phyloP scores from a whole-genome alignment of 1,140 invertebrate species.

The Oscheius sp. region DNA sequence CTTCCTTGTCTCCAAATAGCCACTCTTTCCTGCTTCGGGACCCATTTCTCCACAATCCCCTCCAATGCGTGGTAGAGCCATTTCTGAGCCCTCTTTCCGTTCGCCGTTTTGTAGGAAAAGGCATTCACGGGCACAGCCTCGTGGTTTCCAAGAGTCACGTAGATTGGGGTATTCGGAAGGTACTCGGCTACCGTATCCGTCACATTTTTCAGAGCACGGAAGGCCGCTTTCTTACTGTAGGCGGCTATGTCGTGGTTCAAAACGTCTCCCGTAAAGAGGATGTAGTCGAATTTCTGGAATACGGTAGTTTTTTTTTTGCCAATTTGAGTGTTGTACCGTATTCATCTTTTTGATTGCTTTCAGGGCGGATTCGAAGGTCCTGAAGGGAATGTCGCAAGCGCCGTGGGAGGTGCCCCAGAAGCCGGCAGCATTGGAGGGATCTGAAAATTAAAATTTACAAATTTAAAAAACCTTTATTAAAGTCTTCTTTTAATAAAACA shows the following conservation, averaged over 20 bases:
- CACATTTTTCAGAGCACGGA: slow-evolving; percentile 66
- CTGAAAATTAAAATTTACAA: not conserved
- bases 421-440: not conserved
- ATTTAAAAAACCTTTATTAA: too few species aligned
- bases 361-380: slow-evolving; percentile 12
- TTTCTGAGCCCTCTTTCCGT: not conserved
- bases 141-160: slow-evolving; percentile 89
- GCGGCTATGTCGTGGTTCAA: not conserved
- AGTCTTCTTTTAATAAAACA: too few species aligned
- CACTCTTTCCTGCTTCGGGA: not conserved
- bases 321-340: not conserved
- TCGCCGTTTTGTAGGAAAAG: not conserved
- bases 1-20: not conserved
- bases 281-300: slow-evolving; percentile 17
- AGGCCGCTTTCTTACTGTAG: not conserved
- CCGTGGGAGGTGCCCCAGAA: not conserved
- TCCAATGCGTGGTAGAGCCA: not conserved
- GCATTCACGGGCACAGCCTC: slow-evolving; percentile 87
- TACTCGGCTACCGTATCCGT: slow-evolving; percentile 70
- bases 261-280: slow-evolving; percentile 8
- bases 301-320: not conserved
- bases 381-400: slow-evolving; percentile 7
- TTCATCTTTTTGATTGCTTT: not conserved
- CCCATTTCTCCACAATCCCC: not conserved
- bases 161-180: slow-evolving; percentile 85